Percentiles rank a stretch among this genome's conserved stretches.
These are phyloP conservation scores for Microcebus murinus DNA, from an alignment of 2,113 vertebrate species.

Conservation along the genomic window DNA sequence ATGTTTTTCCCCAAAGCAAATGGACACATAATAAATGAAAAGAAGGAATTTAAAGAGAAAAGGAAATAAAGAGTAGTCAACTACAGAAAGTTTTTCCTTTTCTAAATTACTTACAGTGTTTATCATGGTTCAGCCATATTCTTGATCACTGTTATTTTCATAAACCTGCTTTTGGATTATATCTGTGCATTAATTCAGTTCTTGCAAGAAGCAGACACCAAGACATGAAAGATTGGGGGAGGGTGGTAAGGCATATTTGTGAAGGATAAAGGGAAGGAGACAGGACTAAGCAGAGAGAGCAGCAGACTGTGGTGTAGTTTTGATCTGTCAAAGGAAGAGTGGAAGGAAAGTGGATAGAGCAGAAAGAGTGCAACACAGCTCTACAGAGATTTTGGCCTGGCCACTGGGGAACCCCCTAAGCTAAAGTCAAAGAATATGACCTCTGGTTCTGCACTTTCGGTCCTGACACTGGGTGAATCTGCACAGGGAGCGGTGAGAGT, in stretches of 20 bases:
- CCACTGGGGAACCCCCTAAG: accelerated
- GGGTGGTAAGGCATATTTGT: background rate
- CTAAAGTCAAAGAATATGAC: background rate
- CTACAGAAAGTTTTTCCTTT: background rate
- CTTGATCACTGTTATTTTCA: background rate
- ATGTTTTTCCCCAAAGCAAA: background rate
- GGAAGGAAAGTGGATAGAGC: background rate
- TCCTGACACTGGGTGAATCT: background rate
- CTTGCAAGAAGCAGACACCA: background rate
- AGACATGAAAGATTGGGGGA: background rate
- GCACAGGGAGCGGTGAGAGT: accelerated
- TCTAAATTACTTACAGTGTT: background rate
- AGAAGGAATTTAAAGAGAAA: background rate
- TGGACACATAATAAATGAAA: background rate
- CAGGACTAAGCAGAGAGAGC: background rate
- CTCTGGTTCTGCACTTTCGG: background rate
- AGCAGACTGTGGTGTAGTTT: background rate
- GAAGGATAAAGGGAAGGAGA: background rate
- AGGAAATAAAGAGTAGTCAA: background rate
- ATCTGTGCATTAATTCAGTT: background rate
- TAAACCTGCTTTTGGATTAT: background rate
- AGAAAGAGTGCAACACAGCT: background rate
- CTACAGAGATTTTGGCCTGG: background rate
- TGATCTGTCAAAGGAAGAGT: background rate
- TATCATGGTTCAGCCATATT: background rate